Evolutionary conservation across 2,888 invertebrate species (phyloP), one percentile per base, ranked within the genome.

Genomic region (Drosophila hamatofila): DNA sequence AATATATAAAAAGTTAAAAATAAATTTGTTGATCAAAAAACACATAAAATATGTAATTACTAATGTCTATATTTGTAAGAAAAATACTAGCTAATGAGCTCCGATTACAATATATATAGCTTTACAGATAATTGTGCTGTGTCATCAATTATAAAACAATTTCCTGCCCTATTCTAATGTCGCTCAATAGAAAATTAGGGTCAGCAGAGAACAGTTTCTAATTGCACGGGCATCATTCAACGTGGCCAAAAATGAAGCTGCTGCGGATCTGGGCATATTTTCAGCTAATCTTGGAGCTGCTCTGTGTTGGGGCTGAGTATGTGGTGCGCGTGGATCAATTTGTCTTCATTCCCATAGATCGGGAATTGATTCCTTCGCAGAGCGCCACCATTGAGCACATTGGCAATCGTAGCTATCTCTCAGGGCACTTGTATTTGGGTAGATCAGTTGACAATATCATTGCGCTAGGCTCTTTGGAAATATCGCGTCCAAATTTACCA

Each of bases 391-490:
- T 85, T 6, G 70, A 83, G 18, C 86, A 85, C 41, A 65, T 66
- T 14, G 59, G 51, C 4, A 88, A 84, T 61, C 72, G 88, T 0
- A 84, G 86, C 30, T 84, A 83, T 39, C 11, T 84, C 0, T 85
- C 83, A 0, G 84, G 84, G 0, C 70, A 88, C 27, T 61, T 85
- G 41, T 3, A 64, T 2, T 27, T 88, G 5, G 62, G 33, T 18
- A 56, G 56, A 12, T 4, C 57, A 1, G 1, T 83, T 0, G 69
- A 61, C n/a, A 60, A 77, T 1, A 11, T 84, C 3, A 35, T 27
- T 30, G 4, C 83, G 9, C 4, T 33, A 0, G 55, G 72, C 3
- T 57, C 69, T 1, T 37, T 86, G 70, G 77, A 84, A 16, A 66
- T 84, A 3, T 39, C 54, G 4, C 68, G 81, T 0, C 51, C 71